These are phyloP conservation scores for Ascidia mentula DNA, from an alignment of 23 tunicate genomes.

Conservation along the genomic window DNA sequence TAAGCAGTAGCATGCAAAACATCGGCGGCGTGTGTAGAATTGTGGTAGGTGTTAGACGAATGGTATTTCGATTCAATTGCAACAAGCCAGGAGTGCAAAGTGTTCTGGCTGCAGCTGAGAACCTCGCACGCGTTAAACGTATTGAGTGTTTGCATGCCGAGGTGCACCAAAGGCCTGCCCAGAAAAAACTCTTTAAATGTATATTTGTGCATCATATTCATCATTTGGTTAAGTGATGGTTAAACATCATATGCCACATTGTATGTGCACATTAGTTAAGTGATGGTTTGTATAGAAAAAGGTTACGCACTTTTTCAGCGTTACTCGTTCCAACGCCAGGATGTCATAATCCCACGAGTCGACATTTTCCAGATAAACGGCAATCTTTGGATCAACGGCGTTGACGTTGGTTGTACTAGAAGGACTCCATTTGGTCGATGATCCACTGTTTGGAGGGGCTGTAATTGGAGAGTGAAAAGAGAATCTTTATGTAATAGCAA, in stretches of 20 bases:
- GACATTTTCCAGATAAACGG: conserved; percentile 30
- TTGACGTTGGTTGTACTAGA: background rate
- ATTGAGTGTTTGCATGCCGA: conserved; percentile 41
- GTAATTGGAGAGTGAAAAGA: background rate
- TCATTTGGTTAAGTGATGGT: too few species aligned
- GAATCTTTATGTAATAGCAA: background rate
- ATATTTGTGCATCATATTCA: too few species aligned
- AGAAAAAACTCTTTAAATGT: too few species aligned
- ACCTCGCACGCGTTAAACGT: conserved; percentile 54
- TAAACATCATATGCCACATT: too few species aligned
- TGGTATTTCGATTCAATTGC: conserved; percentile 56
- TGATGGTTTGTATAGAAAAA: background rate
- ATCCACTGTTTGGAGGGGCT: conserved; percentile 25
- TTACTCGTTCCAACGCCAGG: conserved; percentile 52
- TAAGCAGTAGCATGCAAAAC: conserved; percentile 84
- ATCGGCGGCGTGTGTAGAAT: conserved; percentile 84
- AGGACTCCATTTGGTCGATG: background rate
- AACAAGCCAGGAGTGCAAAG: conserved; percentile 64
- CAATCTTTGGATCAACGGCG: conserved; percentile 31
- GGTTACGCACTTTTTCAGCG: conserved; percentile 48
- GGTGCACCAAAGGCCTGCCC: conserved; percentile 60
- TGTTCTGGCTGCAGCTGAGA: conserved; percentile 45
- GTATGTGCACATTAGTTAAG: too few species aligned
- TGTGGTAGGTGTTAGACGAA: conserved; percentile 71
- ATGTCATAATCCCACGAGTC: conserved; percentile 75